Evolutionary conservation across 2,113 vertebrate genomes (phyloP), one percentile per base, ranked within the genome.

Genomic region (Monarcha castaneiventris): DNA sequence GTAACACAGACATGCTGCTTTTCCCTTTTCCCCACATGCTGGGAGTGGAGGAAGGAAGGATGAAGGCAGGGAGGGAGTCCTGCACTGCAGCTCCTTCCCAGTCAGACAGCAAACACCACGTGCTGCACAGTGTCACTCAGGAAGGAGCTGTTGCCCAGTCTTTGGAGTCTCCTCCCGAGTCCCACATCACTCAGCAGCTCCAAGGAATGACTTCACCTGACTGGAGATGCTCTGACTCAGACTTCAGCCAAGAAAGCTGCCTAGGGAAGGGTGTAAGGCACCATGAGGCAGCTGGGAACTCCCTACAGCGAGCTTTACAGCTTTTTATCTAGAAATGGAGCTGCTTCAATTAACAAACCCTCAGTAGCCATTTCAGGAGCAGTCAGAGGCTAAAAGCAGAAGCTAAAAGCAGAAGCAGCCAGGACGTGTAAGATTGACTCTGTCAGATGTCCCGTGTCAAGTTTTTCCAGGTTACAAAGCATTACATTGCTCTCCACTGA

Each of bases 51-150:
- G 79, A 32, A 61, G 44, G 86, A 44, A 37, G 89, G 75, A n/a
- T 10, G 74, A 8, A 78, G 49, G 32, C 0, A 1, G 33, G 43
- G 77, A 90, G 44, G 22, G 54, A 83, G 32, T 11, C 41, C 35
- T 62, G 80, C 22, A 1, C 44, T n/a, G 49, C 6, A 3, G 54
- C 59, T 94, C 51, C 75, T 77, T 37, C 59, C 19, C 46, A 3
- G 0, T 17, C 56, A 62, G 16, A 8, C 64, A 71, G 68, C 41
- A 2, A 32, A 25, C 41, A 16, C 35, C 39, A 10, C 0, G 2
- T 3, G 23, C 58, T 35, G 78, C 52, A 3, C 27, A 6, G 33
- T 2, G 3, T 2, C 3, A 1, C 46, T 43, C 1, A 2, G 74
- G 19, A 87, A 56, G 52, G 59, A 86, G 52, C 73, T 69, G 63